A percentile compares a stretch with the other conserved stretches of the same genome.
Conservation (phyloP, 2,888 invertebrate species). For the Pyrgus malvae region DNA sequence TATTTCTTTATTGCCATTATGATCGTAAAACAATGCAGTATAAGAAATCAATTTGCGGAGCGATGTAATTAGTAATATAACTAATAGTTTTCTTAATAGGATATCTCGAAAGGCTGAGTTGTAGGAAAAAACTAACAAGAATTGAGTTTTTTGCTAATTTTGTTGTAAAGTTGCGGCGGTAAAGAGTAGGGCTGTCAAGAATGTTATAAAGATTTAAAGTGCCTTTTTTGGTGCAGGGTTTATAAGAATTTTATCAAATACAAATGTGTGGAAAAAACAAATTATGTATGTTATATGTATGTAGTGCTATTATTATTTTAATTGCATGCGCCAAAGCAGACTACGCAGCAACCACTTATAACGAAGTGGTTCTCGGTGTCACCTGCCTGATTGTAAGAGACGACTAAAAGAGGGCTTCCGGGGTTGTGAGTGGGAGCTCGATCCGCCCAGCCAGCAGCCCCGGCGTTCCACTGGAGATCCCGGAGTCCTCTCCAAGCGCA, state of each 20-base stretch:
- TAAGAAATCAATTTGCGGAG: slow-evolving; percentile 27
- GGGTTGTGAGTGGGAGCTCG: no score
- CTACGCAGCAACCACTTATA: no score
- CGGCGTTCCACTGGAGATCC: no score
- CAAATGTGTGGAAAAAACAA: background rate
- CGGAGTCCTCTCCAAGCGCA: no score
- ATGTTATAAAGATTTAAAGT: background rate
- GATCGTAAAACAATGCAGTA: slow-evolving; percentile 17
- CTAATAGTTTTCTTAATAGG: slow-evolving; percentile 34
- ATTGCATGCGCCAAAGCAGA: no score
- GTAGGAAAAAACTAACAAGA: slow-evolving; percentile 30
- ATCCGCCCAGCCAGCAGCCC: no score
- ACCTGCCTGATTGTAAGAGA: no score
- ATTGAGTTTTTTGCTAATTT: slow-evolving; percentile 27
- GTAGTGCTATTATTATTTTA: no score
- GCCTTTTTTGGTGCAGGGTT: background rate
- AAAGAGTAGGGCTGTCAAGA: slow-evolving; percentile 7
- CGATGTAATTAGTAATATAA: slow-evolving; percentile 28
- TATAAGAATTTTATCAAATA: background rate
- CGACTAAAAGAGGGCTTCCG: no score
- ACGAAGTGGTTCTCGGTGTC: no score
- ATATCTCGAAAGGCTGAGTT: slow-evolving; percentile 29
- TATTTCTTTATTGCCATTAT: background rate
- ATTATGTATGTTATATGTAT: no score
- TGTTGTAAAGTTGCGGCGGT: slow-evolving; percentile 24